Evolutionary conservation across 2,113 vertebrate genomes (phyloP), one percentile per base, ranked within the genome.

Genomic region (Cinclus mexicanus): DNA sequence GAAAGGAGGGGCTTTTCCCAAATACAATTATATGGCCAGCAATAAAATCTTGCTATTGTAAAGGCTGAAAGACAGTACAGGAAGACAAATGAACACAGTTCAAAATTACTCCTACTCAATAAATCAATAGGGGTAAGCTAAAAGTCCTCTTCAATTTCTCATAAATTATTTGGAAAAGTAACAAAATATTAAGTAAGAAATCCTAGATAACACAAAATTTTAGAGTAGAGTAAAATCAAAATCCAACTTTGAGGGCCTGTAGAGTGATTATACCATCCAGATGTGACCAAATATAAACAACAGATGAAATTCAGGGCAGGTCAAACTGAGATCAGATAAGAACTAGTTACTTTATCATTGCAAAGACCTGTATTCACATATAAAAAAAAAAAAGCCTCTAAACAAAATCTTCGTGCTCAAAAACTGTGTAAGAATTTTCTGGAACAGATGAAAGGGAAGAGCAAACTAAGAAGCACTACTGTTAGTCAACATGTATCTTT

Each of bases 401-500:
- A 57, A 63, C 29, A 78, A 6, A 25, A 92, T 22, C 10, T n/a
- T 10, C 13, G 5, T 31, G 14, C 39, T 71, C 57, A 63, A 69
- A 88, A 70, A 63, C 1, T 35, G 22, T 10, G 10, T 26, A 61
- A 22, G 7, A 69, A 53, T 84, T 87, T 90, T 82, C 20, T 90
- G 47, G 35, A 79, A 59, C 14, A 26, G 23, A n/a, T 57, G 28
- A 70, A 53, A 70, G 4, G 8, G 50, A 61, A 81, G 3, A 3
- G 9, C 49, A 78, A 50, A n/a, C 8, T 10, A 74, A 78, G 35
- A 80, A 77, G 3, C 15, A 35, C 13, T 47, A n/a, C 9, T 65
- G 6, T 76, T 44, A 65, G 2, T 37, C 0, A 0, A 19, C 17
- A n/a, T 67, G 37, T 46, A 23, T 31, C n/a, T 91, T 60, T 61